These are phyloP conservation scores for Meteorus sp. DNA, from an alignment of 1,140 invertebrate species.

Conservation along the genomic window DNA sequence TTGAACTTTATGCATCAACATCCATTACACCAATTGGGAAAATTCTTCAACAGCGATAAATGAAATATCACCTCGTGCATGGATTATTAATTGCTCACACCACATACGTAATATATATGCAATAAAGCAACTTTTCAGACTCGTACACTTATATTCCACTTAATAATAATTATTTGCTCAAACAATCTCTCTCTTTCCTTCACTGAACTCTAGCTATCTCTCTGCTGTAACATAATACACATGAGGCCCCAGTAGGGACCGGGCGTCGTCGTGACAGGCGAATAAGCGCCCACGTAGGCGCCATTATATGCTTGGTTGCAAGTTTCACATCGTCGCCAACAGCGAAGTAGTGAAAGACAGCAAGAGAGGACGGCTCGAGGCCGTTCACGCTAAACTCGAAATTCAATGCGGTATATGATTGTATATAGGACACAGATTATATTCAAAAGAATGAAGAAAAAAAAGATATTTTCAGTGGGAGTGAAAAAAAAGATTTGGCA, in stretches of 20 bases:
- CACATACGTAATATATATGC: slow-evolving; percentile 22
- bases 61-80: neutral
- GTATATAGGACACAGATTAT: neutral
- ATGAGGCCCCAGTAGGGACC: no score
- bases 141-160: slow-evolving; percentile 35
- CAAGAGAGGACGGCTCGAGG: slow-evolving; percentile 9
- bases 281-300: slow-evolving; percentile 46
- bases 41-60: no score
- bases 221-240: neutral
- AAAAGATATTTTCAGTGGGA: neutral
- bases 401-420: neutral
- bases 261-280: neutral
- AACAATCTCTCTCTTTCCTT: slow-evolving; percentile 32
- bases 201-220: no score
- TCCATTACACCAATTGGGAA: no score
- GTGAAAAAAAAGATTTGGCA: neutral
- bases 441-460: neutral
- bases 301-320: slow-evolving; percentile 42
- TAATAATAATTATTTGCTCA: slow-evolving; percentile 41
- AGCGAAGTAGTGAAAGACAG: neutral
- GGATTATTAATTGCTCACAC: slow-evolving; percentile 35
- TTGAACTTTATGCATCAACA: no score
- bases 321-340: slow-evolving; percentile 10
- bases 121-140: no score
- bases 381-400: neutral